Percentiles rank a stretch among this genome's conserved stretches.
These are phyloP conservation scores for Bufotes viridis DNA, from an alignment of 2,797 vertebrate species.

Conservation along the genomic window DNA sequence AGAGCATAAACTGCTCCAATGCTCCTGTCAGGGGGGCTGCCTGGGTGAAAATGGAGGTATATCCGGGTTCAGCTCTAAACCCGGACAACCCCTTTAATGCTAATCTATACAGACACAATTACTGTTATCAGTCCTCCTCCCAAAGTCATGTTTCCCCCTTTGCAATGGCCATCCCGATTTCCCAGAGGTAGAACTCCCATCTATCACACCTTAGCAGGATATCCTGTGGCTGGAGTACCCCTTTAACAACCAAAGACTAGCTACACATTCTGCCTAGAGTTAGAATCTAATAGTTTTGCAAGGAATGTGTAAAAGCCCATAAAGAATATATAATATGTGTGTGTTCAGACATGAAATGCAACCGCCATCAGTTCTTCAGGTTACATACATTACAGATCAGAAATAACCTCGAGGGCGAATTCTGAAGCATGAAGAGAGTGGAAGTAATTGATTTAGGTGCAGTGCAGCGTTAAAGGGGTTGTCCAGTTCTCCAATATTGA, in stretches of 20 bases:
- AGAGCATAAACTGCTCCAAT: too few relatives aligned
- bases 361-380: neutral
- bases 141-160: too few relatives aligned
- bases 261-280: neutral
- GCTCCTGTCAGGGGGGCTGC: too few relatives aligned
- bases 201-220: neutral
- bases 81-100: too few relatives aligned
- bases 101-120: too few relatives aligned
- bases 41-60: too few relatives aligned
- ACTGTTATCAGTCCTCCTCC: too few relatives aligned
- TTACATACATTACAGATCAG: neutral
- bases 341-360: conserved; percentile 7
- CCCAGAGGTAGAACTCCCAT: too few relatives aligned
- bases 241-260: neutral
- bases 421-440: neutral
- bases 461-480: too few relatives aligned
- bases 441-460: neutral
- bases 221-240: neutral
- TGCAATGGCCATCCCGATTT: too few relatives aligned
- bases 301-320: neutral
- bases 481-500: too few relatives aligned
- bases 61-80: too few relatives aligned
- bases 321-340: neutral
- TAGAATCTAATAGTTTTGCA: neutral
- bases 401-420: neutral